phyloP scores from a whole-genome alignment of 2,888 invertebrate species.

The Patella ulyssiponensis region DNA sequence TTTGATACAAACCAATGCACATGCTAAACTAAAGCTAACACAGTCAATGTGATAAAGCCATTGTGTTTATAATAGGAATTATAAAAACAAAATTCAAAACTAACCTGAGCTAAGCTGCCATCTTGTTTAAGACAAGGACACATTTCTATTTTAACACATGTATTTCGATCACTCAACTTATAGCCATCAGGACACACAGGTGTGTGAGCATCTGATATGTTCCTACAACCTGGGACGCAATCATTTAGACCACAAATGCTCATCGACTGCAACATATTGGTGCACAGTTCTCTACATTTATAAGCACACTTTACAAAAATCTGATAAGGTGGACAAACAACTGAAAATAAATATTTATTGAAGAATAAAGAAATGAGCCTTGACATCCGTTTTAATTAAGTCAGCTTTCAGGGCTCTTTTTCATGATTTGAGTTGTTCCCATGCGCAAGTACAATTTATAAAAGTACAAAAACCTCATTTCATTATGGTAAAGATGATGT shows the following conservation, averaged over 20 bases:
- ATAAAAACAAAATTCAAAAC: no score
- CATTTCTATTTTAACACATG: slow-evolving; percentile 82
- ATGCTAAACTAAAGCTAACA: no score
- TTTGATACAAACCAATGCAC: no score
- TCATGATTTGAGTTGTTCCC: no score
- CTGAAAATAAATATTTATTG: slow-evolving; percentile 23
- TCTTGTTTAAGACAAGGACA: slow-evolving; percentile 83
- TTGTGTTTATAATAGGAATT: no score
- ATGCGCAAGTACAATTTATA: no score
- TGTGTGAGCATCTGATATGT: slow-evolving; percentile 30
- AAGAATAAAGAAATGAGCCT: no score
- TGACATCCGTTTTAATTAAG: no score
- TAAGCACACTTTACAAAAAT: slow-evolving; percentile 80
- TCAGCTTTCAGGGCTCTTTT: no score
- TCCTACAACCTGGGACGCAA: slow-evolving; percentile 54
- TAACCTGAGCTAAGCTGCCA: slow-evolving; percentile 80
- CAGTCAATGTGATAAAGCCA: no score
- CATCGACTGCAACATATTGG: slow-evolving; percentile 76
- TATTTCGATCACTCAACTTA: slow-evolving; percentile 77
- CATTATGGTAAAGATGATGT: no score
- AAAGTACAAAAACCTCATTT: no score
- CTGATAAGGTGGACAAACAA: slow-evolving; percentile 38
- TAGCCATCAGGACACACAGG: slow-evolving; percentile 63
- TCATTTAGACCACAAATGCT: slow-evolving; percentile 63
- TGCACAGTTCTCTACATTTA: slow-evolving; percentile 82